Evolutionary conservation across 2,888 invertebrate species (phyloP).

Genomic region (Cryptocheilus praepositus): DNA sequence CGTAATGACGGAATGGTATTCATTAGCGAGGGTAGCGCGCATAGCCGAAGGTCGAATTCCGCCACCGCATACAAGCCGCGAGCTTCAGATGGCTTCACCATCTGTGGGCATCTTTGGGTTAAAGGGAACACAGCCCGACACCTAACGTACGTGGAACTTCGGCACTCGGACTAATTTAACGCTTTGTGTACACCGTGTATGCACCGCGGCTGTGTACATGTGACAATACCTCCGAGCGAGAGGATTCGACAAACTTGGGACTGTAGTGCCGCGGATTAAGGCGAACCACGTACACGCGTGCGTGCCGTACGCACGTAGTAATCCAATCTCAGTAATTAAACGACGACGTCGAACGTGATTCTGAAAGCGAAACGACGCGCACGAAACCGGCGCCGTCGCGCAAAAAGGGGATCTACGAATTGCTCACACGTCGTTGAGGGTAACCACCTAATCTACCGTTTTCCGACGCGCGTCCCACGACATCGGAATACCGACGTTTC

Average conservation of each 20-base stretch:
- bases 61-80: no score
- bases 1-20: no score
- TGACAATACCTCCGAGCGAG: slow-evolving; percentile 15
- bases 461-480: no score
- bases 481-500: no score
- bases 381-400: no score
- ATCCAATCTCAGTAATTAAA: slow-evolving; percentile 57
- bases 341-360: slow-evolving; percentile 16
- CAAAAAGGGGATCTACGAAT: no score
- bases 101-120: slow-evolving; percentile 26
- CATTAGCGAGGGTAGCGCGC: no score
- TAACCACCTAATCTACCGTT: no score
- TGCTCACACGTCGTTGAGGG: no score
- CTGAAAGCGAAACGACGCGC: slow-evolving; percentile 9
- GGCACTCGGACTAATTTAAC: slow-evolving; percentile 35
- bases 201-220: slow-evolving; percentile 17
- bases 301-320: slow-evolving; percentile 47
- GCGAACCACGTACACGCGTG: slow-evolving; percentile 42
- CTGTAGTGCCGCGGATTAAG: slow-evolving; percentile 44
- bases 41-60: no score
- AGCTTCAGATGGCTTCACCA: no score
- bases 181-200: slow-evolving; percentile 1
- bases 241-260: slow-evolving; percentile 34
- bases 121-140: slow-evolving; percentile 26
- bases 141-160: slow-evolving; percentile 26